Base-by-base conservation (phyloP, 1,140 invertebrate species). In the Drosophila bocqueti region DNA sequence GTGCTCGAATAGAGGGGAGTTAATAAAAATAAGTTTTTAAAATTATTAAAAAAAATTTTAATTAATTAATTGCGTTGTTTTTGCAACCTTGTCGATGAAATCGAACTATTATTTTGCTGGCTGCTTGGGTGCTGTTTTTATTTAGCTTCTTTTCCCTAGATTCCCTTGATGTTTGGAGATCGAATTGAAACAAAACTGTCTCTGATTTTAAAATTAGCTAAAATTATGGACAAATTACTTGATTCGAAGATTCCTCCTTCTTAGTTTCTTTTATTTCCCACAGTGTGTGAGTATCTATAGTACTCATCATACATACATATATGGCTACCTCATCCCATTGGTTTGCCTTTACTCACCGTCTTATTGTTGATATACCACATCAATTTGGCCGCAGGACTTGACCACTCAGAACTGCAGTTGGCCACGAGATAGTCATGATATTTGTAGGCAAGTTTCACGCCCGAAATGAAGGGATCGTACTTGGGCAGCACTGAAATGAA, bases 351-450 rank as follows among this genome's bases (percentile, higher is more conserved):
- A 85, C 89, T 80, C 83, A 93, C 92, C 67, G 89, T 92, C 79
- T 92, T 90, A 61, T 93, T 84, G 85, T 94, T 94, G 63, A 94
- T 94, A 62, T 93, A 94, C 94, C 94, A 94, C 24, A 92, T 92
- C 9, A 94, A 81, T 18, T 92, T 93, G 40, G 94, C 93, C 24
- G 93, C 91, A 6, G 94, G 94, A 93, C 92, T 93, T 15, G 93
- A 93, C 81, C 85, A 90, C 46, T 92, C 91, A 1, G 93, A 93
- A 43, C 93, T 93, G 83, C 94, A 94, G 71, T 94, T 94, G 42
- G 92, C 93, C 63, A 84, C 52, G 18, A 94, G 72, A 36, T 76
- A 87, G 59, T 94, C 94, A 38, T 93, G 93, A 77, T 94, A 93
- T 72, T 80, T 84, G 62, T 94, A 94, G 8, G 86, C 79, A 40